Percentiles rank a stretch among this genome's conserved stretches.
These are phyloP conservation scores for Gallinago paraguaiae DNA, from an alignment of 2,113 vertebrate species.

Conservation along the genomic window DNA sequence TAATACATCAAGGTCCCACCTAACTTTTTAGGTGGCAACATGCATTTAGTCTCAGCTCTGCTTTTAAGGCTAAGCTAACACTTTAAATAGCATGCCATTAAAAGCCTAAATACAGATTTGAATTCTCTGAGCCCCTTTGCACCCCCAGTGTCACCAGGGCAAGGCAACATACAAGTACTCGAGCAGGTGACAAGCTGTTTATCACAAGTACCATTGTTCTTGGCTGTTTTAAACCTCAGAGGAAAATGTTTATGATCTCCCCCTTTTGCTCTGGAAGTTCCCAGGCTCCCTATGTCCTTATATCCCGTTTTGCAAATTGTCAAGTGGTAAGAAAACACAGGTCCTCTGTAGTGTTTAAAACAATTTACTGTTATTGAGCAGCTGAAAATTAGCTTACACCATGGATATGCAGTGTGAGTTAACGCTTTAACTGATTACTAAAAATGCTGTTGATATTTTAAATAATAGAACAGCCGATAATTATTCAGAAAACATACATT, in stretches of 20 bases:
- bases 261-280: not conserved
- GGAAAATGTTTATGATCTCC: not conserved
- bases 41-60: not conserved
- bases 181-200: not conserved
- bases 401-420: not conserved
- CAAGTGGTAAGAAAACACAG: not conserved
- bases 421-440: not conserved
- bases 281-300: not conserved
- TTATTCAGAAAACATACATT: not conserved
- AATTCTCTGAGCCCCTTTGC: not conserved
- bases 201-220: not conserved
- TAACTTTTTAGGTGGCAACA: not conserved
- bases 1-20: not conserved
- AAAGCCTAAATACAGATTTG: not conserved
- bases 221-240: not conserved
- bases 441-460: not conserved
- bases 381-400: not conserved
- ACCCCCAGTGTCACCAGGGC: not conserved
- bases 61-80: not conserved
- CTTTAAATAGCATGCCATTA: not conserved
- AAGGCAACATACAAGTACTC: not conserved
- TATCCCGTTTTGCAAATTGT: not conserved
- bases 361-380: not conserved
- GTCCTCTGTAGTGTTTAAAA: not conserved
- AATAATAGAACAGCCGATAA: not conserved